phyloP scores from a whole-genome alignment of 2,113 vertebrate genomes.

The Phyllostomus hastatus region DNA sequence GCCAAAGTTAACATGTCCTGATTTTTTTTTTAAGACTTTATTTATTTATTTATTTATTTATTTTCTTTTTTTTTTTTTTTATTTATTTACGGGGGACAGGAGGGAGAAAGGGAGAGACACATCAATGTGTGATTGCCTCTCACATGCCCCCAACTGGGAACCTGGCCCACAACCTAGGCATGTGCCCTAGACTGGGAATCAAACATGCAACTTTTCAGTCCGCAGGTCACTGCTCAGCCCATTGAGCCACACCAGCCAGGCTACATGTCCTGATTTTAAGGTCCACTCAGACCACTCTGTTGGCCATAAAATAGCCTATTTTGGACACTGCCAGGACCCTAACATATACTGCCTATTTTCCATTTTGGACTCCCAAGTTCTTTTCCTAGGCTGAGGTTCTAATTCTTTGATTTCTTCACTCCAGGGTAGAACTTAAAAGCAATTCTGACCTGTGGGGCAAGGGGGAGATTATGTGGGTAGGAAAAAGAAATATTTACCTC shows the following conservation, averaged over 20 bases:
- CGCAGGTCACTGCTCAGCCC: too few relatives aligned
- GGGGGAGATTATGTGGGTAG: not conserved
- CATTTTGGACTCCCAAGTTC: not conserved
- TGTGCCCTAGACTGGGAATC: too few relatives aligned
- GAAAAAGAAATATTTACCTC: not conserved
- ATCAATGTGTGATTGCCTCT: too few relatives aligned
- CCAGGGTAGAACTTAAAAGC: not conserved
- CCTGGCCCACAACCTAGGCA: too few relatives aligned
- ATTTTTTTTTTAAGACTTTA: not conserved
- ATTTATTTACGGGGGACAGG: too few relatives aligned
- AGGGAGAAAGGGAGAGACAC: too few relatives aligned
- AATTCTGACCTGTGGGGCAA: not conserved
- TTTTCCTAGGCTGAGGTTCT: not conserved
- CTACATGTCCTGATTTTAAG: not conserved
- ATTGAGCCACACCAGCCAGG: too few relatives aligned
- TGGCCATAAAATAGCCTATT: not conserved
- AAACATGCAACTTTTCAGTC: too few relatives aligned
- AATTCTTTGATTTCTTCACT: not conserved
- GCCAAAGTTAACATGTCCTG: not conserved
- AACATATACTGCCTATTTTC: not conserved
- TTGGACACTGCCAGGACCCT: not conserved
- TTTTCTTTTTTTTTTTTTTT: too few relatives aligned
- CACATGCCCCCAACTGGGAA: too few relatives aligned
- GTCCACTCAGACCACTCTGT: not conserved
- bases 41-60: too few relatives aligned